Base-by-base conservation (phyloP, 37 sponge, comb jelly and placozoan genomes). In the Haliclona indistincta region DNA sequence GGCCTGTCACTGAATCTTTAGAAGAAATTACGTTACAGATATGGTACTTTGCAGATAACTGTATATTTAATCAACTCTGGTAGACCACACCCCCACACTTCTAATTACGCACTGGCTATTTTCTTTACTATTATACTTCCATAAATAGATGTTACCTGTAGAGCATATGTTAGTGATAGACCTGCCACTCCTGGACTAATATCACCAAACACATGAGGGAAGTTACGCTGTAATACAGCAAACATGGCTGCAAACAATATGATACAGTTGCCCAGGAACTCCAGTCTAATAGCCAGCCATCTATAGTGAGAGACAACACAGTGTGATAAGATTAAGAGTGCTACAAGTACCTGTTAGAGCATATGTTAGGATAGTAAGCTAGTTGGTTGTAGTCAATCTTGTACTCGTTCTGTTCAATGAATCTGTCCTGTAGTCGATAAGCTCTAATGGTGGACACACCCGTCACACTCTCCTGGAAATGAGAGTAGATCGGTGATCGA, bases 401-500 rank as follows among this genome's bases (percentile, higher is more conserved):
- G 44, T 64, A 54, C 73, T 95, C 91, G 55, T 74, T 94, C 65
- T 92, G 90, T 43, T 11, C 32, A 15, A 92, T 84, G 70, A 98
- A 98, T 41, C 81, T 71, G 1, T 80, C 83, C 54, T 77, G 79
- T 56, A 76, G 64, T 22, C 78, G 63, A 71, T 98, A 98, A 22
- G 91, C 99, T 61, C 99, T 79, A 58, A 98, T 95, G 35, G 84
- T 98, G 58, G 91, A 15, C 10, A 88, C 87, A 2, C 99, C 98
- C 22, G 68, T 64, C 47, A 98, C 71, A 30, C 89, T 86, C 80
- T 98, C 99, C 58, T 91, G 92, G 75, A 98, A 98, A 68, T 98
- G 99, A 7, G 96, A 78, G 88, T 93, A 98, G 71, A 98, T 98
- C 23, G 99, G 99, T 47, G 99, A 98, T 20, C 96, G 88, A 32